Percentiles rank a stretch among this genome's conserved stretches.
Conservation (phyloP, 92 coral and sea anemone genomes). For the Paragorgia papillata region DNA sequence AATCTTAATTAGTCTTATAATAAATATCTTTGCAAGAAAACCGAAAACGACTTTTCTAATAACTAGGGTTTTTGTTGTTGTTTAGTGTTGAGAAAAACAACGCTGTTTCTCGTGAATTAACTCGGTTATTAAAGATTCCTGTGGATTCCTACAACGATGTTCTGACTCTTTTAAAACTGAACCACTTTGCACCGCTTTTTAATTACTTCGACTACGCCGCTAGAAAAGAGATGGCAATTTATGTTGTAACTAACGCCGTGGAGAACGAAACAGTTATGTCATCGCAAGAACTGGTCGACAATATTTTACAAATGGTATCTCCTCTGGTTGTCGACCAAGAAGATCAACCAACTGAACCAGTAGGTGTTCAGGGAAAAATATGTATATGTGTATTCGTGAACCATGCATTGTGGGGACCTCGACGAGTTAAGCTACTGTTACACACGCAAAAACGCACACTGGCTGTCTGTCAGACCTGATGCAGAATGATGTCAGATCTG, state of each 20-base stretch:
- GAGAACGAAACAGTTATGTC: slow-evolving; percentile 84
- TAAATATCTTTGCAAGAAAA: too few species aligned
- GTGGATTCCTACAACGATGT: slow-evolving; percentile 93
- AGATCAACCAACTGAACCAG: slow-evolving; percentile 94
- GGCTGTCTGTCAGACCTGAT: too few species aligned
- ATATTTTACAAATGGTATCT: slow-evolving; percentile 77
- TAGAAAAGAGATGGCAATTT: slow-evolving; percentile 90
- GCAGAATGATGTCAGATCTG: too few species aligned
- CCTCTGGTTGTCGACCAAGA: slow-evolving; percentile 90
- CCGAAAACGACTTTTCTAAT: too few species aligned
- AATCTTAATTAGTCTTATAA: too few species aligned
- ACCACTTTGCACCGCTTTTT: slow-evolving; percentile 85
- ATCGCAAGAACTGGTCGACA: slow-evolving; percentile 92
- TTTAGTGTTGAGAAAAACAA: slow-evolving; percentile 90
- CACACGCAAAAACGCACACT: too few species aligned
- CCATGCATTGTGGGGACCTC: too few species aligned
- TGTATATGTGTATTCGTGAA: too few species aligned
- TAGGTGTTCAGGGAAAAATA: slow-evolving; percentile 43
- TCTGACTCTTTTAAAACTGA: slow-evolving; percentile 77
- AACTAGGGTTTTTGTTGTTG: too few species aligned
- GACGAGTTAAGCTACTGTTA: too few species aligned
- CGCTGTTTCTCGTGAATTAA: slow-evolving; percentile 90
- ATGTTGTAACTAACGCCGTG: slow-evolving; percentile 88
- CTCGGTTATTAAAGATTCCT: slow-evolving; percentile 86
- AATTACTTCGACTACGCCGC: slow-evolving; percentile 80